These are phyloP conservation scores for Malaclemys terrapin DNA, from an alignment of 2,113 vertebrate genomes.

Conservation along the genomic window DNA sequence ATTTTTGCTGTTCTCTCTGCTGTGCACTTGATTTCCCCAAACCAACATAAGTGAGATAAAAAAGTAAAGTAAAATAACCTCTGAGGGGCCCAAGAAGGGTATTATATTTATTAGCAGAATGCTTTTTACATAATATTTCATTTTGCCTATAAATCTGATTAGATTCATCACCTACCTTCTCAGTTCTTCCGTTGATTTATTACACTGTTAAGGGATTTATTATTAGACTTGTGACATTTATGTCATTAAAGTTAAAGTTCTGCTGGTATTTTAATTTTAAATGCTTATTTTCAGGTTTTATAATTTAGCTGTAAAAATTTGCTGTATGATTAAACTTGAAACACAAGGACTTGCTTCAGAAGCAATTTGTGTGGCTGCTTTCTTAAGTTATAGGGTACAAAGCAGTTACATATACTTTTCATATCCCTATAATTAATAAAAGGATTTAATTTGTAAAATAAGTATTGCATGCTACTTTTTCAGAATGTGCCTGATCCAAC, in stretches of 20 bases:
- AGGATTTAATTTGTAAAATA: neutral
- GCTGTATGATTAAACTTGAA: neutral
- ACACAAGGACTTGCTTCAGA: neutral
- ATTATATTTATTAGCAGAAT: slow-evolving; percentile 27
- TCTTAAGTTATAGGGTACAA: neutral
- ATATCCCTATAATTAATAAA: neutral
- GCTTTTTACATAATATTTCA: neutral
- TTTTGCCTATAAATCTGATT: neutral
- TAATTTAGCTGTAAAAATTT: neutral
- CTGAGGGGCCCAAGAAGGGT: neutral
- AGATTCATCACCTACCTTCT: neutral
- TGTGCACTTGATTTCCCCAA: neutral
- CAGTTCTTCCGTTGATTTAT: neutral
- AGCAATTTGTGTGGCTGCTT: neutral
- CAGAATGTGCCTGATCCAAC: neutral
- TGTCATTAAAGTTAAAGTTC: neutral
- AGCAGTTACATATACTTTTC: neutral
- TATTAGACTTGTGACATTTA: neutral
- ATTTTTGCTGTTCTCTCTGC: neutral
- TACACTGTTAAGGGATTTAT: neutral
- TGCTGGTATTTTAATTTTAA: neutral
- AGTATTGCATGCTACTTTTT: neutral
- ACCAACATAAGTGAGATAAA: neutral
- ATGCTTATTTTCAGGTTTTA: neutral
- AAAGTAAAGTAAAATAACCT: neutral